Base-by-base conservation (phyloP, 2,888 invertebrate genomes). In the Slavum lentiscoides region DNA sequence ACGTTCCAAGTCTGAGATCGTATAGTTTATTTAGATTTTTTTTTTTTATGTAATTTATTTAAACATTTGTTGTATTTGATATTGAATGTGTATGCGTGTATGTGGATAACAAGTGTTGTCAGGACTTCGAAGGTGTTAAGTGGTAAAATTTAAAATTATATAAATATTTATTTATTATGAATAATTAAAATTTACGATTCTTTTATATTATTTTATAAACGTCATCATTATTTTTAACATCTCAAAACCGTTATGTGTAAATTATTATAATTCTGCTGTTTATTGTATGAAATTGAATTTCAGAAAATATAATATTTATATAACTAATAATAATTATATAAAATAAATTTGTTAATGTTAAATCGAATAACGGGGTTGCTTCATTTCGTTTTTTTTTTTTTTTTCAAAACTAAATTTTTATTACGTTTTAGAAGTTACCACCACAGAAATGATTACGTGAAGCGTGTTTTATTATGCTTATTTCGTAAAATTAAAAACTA, bases 401-500 rank as follows among this genome's bases (percentile, higher is more conserved):
- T 62, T 8, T 69, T 77, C 17, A 53, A 58, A 58, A 64, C 19
- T 72, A 80, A n/a, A 39, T 64, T 72, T 39, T 49, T n/a, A 8
- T 49, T 49, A 37, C 62, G 21, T 80, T 61, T 80, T 80, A 64
- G 62, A 80, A 70, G 77, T 80, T 80, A 80, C 77, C 77, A 80
- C 64, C 61, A 80, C 30, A 30, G 4, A 70, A 58, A 62, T 23
- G 7, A 39, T 64, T 55, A 70, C 53, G 13, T 4, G 15, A 59
- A 75, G 30, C 23, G 39, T 17, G 58, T 67, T 55, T 39, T 21
- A 39, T 19, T 23, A 43, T 67, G 58, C 7, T 74, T 23, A 58
- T 58, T 75, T 55, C 17, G 11, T 58, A 43, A 58, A 75, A 58
- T 58, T 23, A 58, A 13, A n/a, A 69, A 55, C 8, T 39, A 55